These are phyloP conservation scores for Aethes cnicana DNA, from an alignment of 2,888 invertebrate species.

Conservation along the genomic window DNA sequence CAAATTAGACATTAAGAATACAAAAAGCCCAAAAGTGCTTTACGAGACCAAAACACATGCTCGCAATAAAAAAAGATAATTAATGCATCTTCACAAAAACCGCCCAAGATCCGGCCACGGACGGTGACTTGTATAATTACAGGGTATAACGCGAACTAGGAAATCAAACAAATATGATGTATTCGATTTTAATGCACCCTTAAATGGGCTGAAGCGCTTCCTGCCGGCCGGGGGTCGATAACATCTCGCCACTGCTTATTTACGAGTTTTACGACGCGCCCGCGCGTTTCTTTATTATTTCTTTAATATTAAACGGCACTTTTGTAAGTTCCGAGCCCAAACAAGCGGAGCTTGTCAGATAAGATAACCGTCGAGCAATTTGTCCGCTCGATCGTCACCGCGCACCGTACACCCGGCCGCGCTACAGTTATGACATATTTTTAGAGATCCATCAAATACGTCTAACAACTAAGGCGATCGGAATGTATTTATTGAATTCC, in stretches of 20 bases:
- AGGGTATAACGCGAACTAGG: slow-evolving; percentile 80
- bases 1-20: slow-evolving; percentile 73
- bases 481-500: slow-evolving; percentile 50
- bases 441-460: slow-evolving; percentile 35
- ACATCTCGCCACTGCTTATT: slow-evolving; percentile 74
- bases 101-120: slow-evolving; percentile 71
- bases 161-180: slow-evolving; percentile 84
- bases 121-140: slow-evolving; percentile 81
- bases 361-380: slow-evolving; percentile 63
- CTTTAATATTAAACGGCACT: slow-evolving; percentile 60
- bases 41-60: slow-evolving; percentile 77
- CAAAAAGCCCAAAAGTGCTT: slow-evolving; percentile 75
- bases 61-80: slow-evolving; percentile 78
- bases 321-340: slow-evolving; percentile 65
- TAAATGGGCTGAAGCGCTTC: slow-evolving; percentile 81
- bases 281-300: slow-evolving; percentile 47
- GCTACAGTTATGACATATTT: slow-evolving; percentile 41
- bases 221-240: slow-evolving; percentile 70
- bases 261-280: slow-evolving; percentile 74
- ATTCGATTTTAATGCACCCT: slow-evolving; percentile 83
- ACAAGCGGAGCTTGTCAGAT: slow-evolving; percentile 68
- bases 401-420: slow-evolving; percentile 36
- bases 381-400: slow-evolving; percentile 47
- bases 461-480: slow-evolving; percentile 33
- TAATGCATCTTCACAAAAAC: slow-evolving; percentile 78